Evolutionary conservation across 2,113 vertebrate species (phyloP).

Genomic region (Pangasianodon gigas): DNA sequence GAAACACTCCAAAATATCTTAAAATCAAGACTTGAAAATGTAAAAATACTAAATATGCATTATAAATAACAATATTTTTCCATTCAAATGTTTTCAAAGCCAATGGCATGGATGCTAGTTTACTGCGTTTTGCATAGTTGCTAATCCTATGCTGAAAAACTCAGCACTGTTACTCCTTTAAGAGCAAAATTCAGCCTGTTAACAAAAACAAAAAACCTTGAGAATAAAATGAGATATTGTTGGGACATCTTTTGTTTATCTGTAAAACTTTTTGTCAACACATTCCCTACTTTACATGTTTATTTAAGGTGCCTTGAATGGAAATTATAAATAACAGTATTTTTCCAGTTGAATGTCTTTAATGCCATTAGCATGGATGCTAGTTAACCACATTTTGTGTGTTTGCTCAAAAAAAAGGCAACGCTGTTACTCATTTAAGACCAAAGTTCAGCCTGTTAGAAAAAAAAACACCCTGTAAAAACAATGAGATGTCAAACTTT

Average conservation of each 20-base stretch:
- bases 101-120: background rate
- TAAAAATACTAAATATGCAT: background rate
- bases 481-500: background rate
- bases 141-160: background rate
- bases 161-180: background rate
- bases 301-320: background rate
- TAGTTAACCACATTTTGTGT: no score
- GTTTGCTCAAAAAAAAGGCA: no score
- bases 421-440: no score
- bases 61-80: background rate
- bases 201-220: background rate
- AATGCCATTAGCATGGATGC: no score
- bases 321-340: no score
- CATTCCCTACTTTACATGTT: background rate
- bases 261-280: background rate
- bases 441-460: no score
- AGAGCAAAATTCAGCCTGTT: background rate
- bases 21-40: background rate
- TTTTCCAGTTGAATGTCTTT: no score
- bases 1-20: no score
- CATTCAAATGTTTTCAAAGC: no score
- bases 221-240: background rate
- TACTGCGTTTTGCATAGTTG: background rate
- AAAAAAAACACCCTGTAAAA: no score
- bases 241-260: background rate